phyloP scores from a whole-genome alignment of 2,113 vertebrate genomes.

The Morone chrysops region DNA sequence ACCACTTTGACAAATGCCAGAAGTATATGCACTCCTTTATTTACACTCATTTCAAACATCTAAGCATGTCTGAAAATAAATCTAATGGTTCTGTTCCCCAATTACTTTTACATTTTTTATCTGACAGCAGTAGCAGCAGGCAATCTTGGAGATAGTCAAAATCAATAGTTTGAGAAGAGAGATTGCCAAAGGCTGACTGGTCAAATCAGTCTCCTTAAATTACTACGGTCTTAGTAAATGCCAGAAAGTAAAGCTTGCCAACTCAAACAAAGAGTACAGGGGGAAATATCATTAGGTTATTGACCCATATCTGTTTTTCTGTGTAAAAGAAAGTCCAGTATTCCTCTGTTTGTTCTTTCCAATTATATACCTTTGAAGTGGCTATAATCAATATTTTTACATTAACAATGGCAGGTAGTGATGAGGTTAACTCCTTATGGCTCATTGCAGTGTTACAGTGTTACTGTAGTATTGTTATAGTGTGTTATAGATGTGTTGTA shows the following conservation, averaged over 20 bases:
- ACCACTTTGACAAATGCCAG: slow-evolving; percentile 4
- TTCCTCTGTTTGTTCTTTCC: not conserved
- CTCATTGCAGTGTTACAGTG: not conserved
- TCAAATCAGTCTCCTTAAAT: slow-evolving; percentile 44
- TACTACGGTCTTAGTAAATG: slow-evolving; percentile 18
- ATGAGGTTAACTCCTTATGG: not conserved
- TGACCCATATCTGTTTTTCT: slow-evolving; percentile 19
- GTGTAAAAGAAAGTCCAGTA: not conserved
- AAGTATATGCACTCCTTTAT: not conserved
- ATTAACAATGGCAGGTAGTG: not conserved
- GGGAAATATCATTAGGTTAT: not conserved
- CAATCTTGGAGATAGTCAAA: slow-evolving; percentile 25
- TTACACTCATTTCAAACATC: slow-evolving; percentile 33
- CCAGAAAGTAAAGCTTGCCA: slow-evolving; percentile 1
- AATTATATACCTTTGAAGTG: not conserved
- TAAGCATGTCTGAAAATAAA: slow-evolving; percentile 28
- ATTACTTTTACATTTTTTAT: slow-evolving; percentile 27
- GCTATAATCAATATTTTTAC: not conserved
- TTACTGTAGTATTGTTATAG: not conserved
- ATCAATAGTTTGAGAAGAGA: slow-evolving; percentile 42
- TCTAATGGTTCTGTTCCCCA: not conserved
- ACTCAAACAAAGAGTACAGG: slow-evolving; percentile 7
- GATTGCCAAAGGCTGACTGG: slow-evolving; percentile 11
- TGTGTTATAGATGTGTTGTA: too few species aligned
- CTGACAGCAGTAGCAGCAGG: slow-evolving; percentile 34